Percentiles rank a stretch among this genome's conserved stretches.
Evolutionary conservation across 2,888 invertebrate species (phyloP).

Genomic region (Tinea semifulvella): DNA sequence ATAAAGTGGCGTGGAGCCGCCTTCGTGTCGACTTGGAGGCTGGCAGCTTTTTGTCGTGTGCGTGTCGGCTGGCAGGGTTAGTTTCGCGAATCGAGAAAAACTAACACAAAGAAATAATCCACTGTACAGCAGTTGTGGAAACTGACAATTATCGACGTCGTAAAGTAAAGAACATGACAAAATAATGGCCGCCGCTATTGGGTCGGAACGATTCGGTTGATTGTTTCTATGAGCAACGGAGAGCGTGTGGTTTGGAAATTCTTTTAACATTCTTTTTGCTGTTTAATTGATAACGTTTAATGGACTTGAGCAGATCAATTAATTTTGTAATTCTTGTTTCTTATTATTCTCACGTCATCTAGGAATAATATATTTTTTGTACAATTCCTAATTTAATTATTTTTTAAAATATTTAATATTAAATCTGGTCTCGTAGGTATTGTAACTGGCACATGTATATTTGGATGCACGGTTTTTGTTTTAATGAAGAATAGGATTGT

Average conservation of each 20-base stretch:
- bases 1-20: slow-evolving; percentile 11
- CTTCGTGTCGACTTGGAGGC: slow-evolving; percentile 5
- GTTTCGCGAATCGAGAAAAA: slow-evolving; percentile 11
- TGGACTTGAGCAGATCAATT: neutral
- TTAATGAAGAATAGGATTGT: too few relatives aligned
- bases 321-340: neutral
- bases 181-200: slow-evolving; percentile 43
- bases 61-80: slow-evolving; percentile 6
- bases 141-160: slow-evolving; percentile 20
- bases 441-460: too few relatives aligned
- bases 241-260: neutral
- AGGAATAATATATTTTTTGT: too few relatives aligned
- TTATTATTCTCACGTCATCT: slow-evolving; percentile 1
- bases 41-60: slow-evolving; percentile 6
- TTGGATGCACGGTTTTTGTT: too few relatives aligned
- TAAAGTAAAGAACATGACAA: slow-evolving; percentile 30
- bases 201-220: slow-evolving; percentile 47
- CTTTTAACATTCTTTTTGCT: neutral
- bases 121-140: slow-evolving; percentile 18
- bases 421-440: too few relatives aligned
- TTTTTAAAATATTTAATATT: too few relatives aligned
- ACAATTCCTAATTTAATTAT: too few relatives aligned
- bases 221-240: slow-evolving; percentile 5
- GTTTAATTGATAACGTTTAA: slow-evolving; percentile 9
- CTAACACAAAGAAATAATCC: slow-evolving; percentile 12